These are phyloP conservation scores for Eueides isabella DNA, from an alignment of 1,140 invertebrate species.

Conservation along the genomic window DNA sequence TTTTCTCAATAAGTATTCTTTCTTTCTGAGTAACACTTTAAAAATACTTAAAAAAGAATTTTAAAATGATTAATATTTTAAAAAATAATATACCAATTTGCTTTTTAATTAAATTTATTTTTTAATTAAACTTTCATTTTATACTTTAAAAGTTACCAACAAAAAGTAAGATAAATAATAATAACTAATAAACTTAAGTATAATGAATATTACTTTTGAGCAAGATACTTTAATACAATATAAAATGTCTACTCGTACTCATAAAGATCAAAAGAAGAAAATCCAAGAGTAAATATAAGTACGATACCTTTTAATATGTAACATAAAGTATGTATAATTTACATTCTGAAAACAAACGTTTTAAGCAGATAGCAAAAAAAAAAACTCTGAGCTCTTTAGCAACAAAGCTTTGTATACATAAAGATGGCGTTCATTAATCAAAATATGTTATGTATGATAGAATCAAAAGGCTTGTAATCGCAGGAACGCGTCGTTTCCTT, in stretches of 20 bases:
- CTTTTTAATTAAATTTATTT: no score
- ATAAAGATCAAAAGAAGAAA: not conserved
- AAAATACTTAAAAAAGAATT: no score
- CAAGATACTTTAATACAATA: not conserved
- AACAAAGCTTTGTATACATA: constrained; percentile 52
- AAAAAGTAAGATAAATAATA: not conserved
- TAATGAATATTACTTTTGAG: not conserved
- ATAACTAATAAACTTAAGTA: not conserved
- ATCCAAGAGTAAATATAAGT: not conserved
- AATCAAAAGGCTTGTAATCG: constrained; percentile 71
- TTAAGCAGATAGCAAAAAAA: constrained; percentile 33
- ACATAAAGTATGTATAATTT: constrained; percentile 18
- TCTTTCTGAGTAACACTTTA: no score
- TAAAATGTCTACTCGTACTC: not conserved
- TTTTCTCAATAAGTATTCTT: no score
- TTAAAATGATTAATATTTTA: no score
- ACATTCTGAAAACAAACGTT: constrained; percentile 32
- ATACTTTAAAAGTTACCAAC: no score
- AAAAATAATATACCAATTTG: no score
- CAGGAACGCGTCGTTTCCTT: constrained; percentile 72
- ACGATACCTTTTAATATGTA: constrained; percentile 6
- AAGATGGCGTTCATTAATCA: constrained; percentile 71
- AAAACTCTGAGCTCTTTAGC: constrained; percentile 39
- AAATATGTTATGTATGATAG: constrained; percentile 76
- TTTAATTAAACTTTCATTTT: no score